Conservation (phyloP, 2,888 invertebrate species). For the Calliopum simillimum region DNA sequence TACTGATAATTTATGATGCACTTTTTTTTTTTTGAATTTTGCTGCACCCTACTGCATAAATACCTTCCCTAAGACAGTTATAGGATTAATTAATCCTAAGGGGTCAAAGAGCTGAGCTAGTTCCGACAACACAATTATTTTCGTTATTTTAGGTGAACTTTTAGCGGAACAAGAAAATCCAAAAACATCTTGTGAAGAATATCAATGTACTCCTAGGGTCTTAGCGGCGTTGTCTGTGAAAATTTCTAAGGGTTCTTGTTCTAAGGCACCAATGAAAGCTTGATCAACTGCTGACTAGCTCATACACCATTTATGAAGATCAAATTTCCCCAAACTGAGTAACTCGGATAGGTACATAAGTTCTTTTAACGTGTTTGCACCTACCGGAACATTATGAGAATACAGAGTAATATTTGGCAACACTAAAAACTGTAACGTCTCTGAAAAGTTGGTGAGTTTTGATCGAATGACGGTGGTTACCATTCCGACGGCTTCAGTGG, state of each 20-base stretch:
- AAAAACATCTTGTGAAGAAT: not conserved
- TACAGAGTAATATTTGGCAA: slow-evolving; percentile 14
- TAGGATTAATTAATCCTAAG: not conserved
- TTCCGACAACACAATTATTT: slow-evolving; percentile 7
- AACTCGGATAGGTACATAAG: not conserved
- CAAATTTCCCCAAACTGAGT: not conserved
- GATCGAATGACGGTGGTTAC: not conserved
- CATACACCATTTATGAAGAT: slow-evolving; percentile 6
- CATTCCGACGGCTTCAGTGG: slow-evolving; percentile 1
- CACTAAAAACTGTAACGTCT: not conserved
- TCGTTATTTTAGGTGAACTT: not conserved
- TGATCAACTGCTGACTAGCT: not conserved
- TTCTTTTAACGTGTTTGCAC: not conserved
- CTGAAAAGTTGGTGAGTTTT: slow-evolving; percentile 4
- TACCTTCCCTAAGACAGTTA: not conserved
- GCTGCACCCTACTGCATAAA: no score
- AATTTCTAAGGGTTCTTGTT: not conserved
- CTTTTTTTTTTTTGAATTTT: no score
- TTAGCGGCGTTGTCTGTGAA: not conserved
- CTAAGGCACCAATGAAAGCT: not conserved
- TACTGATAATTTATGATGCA: no score
- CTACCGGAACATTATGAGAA: not conserved
- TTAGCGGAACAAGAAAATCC: not conserved
- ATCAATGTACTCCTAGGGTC: not conserved
- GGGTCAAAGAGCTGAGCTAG: slow-evolving; percentile 5